phyloP scores from a whole-genome alignment of 2,113 vertebrate species.

The Aleadryas rufinucha region DNA sequence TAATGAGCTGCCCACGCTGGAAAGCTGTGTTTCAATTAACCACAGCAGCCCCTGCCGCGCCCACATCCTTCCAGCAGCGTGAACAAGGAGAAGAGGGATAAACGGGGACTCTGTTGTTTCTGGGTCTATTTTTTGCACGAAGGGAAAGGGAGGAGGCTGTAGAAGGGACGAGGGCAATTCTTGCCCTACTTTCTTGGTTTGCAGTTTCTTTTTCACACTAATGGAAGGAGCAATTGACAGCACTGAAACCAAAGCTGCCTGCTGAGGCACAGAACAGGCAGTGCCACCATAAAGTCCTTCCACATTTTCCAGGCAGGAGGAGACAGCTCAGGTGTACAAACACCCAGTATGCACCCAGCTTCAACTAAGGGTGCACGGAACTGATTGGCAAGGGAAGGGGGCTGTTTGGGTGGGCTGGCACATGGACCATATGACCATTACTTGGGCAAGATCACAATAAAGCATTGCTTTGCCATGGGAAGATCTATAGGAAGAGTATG shows the following conservation, averaged over 20 bases:
- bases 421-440: not conserved
- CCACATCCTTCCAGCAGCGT: not conserved
- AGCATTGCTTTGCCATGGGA: not conserved
- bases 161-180: not conserved
- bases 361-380: not conserved
- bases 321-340: not conserved
- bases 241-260: not conserved
- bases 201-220: not conserved
- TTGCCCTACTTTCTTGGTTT: not conserved
- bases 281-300: not conserved
- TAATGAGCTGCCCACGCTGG: conserved; percentile 46
- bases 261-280: not conserved
- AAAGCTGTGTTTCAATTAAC: conserved; percentile 32
- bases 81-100: not conserved
- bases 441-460: not conserved
- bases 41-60: not conserved
- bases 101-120: not conserved
- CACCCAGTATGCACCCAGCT: not conserved
- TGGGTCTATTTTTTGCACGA: not conserved
- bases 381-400: not conserved
- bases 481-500: not conserved
- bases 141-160: not conserved
- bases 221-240: not conserved
- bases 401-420: not conserved
- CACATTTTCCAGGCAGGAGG: not conserved